Conservation (phyloP, 1,140 invertebrate species). For the Maconellicoccus hirsutus region DNA sequence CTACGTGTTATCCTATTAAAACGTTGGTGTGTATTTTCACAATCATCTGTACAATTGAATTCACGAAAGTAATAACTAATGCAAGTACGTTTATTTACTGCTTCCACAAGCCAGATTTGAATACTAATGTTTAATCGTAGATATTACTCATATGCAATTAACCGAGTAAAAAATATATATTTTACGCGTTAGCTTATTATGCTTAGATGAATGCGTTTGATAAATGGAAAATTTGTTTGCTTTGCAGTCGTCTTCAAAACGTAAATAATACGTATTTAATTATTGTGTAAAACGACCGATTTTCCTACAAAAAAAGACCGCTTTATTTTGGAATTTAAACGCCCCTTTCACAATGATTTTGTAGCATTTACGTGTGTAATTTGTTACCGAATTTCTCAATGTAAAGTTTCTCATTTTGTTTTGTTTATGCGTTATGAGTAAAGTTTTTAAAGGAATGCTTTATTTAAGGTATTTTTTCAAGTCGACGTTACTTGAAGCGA, state of each 20-base stretch:
- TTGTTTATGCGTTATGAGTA: background rate
- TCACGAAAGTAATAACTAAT: background rate
- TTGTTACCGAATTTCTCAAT: background rate
- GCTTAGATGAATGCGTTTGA: too few relatives aligned
- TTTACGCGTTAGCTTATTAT: too few relatives aligned
- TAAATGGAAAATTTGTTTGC: too few relatives aligned
- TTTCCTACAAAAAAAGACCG: too few relatives aligned
- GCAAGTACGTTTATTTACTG: background rate
- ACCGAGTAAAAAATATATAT: background rate
- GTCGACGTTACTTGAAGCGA: background rate
- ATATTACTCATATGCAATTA: background rate
- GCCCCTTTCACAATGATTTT: too few relatives aligned
- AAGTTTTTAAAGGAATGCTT: background rate
- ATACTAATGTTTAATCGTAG: background rate
- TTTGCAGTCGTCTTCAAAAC: too few relatives aligned
- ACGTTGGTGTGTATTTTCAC: background rate
- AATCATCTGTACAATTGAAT: background rate
- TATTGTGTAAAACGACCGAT: too few relatives aligned
- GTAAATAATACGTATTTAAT: too few relatives aligned
- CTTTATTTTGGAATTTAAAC: too few relatives aligned
- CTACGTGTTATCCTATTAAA: background rate
- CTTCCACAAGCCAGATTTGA: background rate
- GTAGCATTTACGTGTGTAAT: background rate
- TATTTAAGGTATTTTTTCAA: background rate
- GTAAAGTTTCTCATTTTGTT: background rate